Conservation (phyloP, 2,113 vertebrate species). For the Saimiri boliviensis region DNA sequence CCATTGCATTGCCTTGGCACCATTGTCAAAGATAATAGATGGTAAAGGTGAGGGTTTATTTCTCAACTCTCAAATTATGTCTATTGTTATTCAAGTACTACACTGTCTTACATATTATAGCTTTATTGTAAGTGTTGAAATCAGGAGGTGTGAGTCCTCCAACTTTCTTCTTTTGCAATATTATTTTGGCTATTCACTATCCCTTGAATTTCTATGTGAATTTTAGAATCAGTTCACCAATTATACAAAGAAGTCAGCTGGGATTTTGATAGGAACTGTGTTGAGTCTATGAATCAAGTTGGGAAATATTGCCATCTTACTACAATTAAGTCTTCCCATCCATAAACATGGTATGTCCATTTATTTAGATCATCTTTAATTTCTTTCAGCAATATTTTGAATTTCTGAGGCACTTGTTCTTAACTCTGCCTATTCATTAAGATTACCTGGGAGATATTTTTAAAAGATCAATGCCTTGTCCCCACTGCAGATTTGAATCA, state of each 20-base stretch:
- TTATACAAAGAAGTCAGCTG: not conserved
- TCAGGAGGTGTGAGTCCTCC: not conserved
- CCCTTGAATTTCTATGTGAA: not conserved
- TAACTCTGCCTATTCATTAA: not conserved
- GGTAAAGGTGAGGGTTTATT: not conserved
- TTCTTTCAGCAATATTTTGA: not conserved
- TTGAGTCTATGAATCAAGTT: not conserved
- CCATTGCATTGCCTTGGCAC: not conserved
- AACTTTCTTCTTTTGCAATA: not conserved
- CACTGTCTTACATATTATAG: not conserved
- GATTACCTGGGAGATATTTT: not conserved
- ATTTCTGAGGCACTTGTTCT: not conserved
- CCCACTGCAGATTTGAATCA: not conserved
- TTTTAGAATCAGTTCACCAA: not conserved
- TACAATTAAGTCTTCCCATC: not conserved
- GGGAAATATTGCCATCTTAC: not conserved
- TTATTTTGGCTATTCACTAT: not conserved
- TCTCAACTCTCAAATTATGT: not conserved
- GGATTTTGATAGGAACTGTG: not conserved
- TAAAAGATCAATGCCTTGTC: not conserved
- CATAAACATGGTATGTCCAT: not conserved
- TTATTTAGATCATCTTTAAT: not conserved
- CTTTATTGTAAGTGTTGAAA: not conserved
- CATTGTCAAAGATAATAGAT: not conserved
- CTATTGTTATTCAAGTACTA: not conserved